Conservation (phyloP, 2,888 invertebrate species). For the Mycalesis mineus region DNA sequence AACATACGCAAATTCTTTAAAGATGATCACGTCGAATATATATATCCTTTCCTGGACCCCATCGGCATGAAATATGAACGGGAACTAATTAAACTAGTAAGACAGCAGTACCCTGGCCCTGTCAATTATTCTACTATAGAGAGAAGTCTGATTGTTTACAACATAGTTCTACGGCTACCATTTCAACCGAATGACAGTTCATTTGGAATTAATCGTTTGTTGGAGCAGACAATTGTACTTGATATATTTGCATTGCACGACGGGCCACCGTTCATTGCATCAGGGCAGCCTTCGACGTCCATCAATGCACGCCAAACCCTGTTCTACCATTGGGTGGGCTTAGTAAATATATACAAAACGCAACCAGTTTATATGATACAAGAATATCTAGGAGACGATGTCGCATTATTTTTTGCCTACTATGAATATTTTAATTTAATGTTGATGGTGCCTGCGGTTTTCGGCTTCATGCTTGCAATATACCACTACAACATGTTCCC, state of each 20-base stretch:
- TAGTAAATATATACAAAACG: conserved; percentile 14
- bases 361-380: conserved; percentile 22
- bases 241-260: conserved; percentile 35
- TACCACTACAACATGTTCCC: neutral
- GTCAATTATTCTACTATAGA: conserved; percentile 32
- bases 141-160: conserved; percentile 33
- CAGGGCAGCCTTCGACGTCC: conserved; percentile 30
- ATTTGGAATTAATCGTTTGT: conserved; percentile 26
- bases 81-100: conserved; percentile 26
- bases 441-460: neutral
- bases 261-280: conserved; percentile 31
- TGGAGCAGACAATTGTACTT: conserved; percentile 23
- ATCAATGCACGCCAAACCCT: conserved; percentile 48
- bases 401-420: conserved; percentile 20
- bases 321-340: conserved; percentile 23
- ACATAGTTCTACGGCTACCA: conserved; percentile 31
- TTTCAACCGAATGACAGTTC: conserved; percentile 30
- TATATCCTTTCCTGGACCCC: conserved; percentile 19
- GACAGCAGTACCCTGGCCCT: conserved; percentile 27
- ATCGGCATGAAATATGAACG: conserved; percentile 22
- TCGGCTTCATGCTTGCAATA: neutral
- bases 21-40: conserved; percentile 31
- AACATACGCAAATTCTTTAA: conserved; percentile 29
- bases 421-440: conserved; percentile 19
- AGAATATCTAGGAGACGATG: conserved; percentile 23